Base-by-base conservation (phyloP, 2,888 invertebrate species). In the Cataglyphis albicans region DNA sequence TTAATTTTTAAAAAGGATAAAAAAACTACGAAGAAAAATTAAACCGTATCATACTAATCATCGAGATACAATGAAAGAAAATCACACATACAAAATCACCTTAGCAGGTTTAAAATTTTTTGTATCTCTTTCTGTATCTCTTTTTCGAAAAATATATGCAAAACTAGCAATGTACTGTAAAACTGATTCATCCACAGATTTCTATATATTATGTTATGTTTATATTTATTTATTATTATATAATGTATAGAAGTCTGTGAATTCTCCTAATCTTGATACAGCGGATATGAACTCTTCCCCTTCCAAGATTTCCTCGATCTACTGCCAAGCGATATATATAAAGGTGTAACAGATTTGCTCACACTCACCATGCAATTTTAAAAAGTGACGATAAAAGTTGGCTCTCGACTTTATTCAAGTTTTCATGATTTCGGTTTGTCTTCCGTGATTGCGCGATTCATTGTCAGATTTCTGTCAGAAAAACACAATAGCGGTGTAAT, bases 281-380 rank as follows among this genome's bases (percentile, higher is more conserved):
- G 2, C n/a, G n/a, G 25, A 9, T 10, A 9, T 29, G 25, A 4
- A 65, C 38, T 35, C 38, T 55, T 41, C 81, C 85, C 89, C 87
- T 75, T 57, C 59, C 25, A 64, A n/a, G 48, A n/a, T 38, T 75
- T 59, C 18, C 44, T 48, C 25, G 21, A 52, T 81, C 7, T 48
- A 48, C n/a, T 65, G 73, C 48, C 15, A 68, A 38, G 21, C 63
- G 72, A 81, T 61, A 86, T 90, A 90, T 88, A 89, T 25, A 25
- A 88, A 90, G 86, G 81, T 84, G 38, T 82, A 81, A 44, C 67
- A 68, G 70, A 81, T 84, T 75, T 65, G 32, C 64, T 59, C 21
- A 74, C 74, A 67, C 78, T 67, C 74, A 48, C 75, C 85, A 82
- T 85, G 73, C 84, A 59, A 74, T 78, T 73, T 35, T 21, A 10